Conservation (phyloP, 92 coral and sea anemone genomes). For the Paramuricea clavata region DNA sequence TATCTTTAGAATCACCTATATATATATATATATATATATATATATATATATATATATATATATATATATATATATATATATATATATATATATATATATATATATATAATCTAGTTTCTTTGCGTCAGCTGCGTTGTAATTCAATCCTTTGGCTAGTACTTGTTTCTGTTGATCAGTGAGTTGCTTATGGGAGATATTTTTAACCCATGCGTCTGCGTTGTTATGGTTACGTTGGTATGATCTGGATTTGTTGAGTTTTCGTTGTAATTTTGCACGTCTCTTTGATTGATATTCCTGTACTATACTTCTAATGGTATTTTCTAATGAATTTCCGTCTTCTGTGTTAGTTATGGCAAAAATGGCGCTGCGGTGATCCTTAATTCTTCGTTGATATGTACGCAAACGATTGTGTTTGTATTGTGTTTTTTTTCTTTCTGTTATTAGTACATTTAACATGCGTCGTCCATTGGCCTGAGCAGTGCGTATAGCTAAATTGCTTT, state of each 20-base stretch:
- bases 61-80: too few relatives aligned
- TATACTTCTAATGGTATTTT: not conserved
- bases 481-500: not conserved
- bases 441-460: conserved; percentile 24
- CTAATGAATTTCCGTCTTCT: not conserved
- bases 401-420: conserved; percentile 27
- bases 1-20: too few relatives aligned
- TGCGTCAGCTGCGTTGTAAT: too few relatives aligned
- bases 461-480: not conserved
- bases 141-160: too few relatives aligned
- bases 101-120: too few relatives aligned
- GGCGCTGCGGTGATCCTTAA: not conserved
- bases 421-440: too few relatives aligned
- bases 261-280: not conserved
- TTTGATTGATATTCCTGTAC: not conserved
- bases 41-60: too few relatives aligned
- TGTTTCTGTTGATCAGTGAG: not conserved
- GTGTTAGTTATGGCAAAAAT: not conserved
- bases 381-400: not conserved
- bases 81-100: too few relatives aligned
- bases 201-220: conserved; percentile 12
- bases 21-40: too few relatives aligned
- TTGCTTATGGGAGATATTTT: conserved; percentile 14
- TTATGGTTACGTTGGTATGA: not conserved
- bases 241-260: not conserved